Conservation (phyloP, 2,797 vertebrate species). For the Poecilia velifera region DNA sequence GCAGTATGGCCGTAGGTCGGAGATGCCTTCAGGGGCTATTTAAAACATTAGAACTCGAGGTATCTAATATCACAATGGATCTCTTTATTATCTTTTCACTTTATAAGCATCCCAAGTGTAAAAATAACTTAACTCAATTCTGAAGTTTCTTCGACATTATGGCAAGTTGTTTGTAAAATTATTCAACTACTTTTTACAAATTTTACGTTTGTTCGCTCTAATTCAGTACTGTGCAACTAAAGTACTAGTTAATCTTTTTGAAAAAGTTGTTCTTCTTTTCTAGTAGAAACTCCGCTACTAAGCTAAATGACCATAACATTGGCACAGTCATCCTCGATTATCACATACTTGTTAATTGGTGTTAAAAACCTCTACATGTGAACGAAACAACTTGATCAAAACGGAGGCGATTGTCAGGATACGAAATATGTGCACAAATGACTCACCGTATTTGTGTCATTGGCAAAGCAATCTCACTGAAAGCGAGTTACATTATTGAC, state of each 20-base stretch:
- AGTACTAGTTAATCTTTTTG: background rate
- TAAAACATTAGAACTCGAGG: conserved; percentile 3
- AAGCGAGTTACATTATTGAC: conserved; percentile 9
- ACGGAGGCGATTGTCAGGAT: background rate
- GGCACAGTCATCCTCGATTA: background rate
- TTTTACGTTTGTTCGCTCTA: background rate
- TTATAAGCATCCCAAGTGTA: background rate
- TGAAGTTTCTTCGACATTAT: background rate
- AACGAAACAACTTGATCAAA: background rate
- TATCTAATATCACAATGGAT: background rate
- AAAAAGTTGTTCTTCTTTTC: background rate
- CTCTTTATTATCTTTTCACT: background rate
- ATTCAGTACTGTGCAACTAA: background rate
- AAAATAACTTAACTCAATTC: background rate
- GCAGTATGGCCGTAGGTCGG: background rate
- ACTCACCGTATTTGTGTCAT: background rate
- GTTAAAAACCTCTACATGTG: background rate
- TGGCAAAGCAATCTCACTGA: background rate
- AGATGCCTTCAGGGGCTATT: conserved; percentile 48
- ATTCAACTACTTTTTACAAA: background rate
- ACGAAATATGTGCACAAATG: background rate
- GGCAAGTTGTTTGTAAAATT: background rate
- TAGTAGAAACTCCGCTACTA: background rate
- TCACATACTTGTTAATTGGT: background rate
- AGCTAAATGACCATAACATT: background rate